These are phyloP conservation scores for Hexactinellida sp. DNA, from an alignment of 37 sponge, comb jelly and placozoan species.

Conservation along the genomic window DNA sequence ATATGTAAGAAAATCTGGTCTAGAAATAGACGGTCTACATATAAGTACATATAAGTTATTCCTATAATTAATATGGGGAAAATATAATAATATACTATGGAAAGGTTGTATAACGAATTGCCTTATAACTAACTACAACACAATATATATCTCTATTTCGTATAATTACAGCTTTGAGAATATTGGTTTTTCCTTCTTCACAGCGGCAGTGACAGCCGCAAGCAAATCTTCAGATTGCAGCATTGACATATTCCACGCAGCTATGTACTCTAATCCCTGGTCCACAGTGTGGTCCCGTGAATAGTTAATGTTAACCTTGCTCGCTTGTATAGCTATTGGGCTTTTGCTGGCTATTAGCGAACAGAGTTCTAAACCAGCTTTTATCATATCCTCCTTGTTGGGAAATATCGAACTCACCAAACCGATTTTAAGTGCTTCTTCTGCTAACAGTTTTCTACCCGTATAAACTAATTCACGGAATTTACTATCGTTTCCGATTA, in stretches of 20 bases:
- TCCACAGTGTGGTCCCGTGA: slow-evolving; percentile 80
- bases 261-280: slow-evolving; percentile 54
- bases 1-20: too few relatives aligned
- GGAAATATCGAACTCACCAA: slow-evolving; percentile 44
- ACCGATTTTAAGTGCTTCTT: slow-evolving; percentile 50
- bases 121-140: too few relatives aligned
- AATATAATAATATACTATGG: too few relatives aligned
- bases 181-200: slow-evolving; percentile 49
- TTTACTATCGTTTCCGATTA: slow-evolving; percentile 67
- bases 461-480: slow-evolving; percentile 64
- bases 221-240: slow-evolving; percentile 66
- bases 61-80: too few relatives aligned
- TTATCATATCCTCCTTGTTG: slow-evolving; percentile 32
- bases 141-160: too few relatives aligned
- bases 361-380: slow-evolving; percentile 52
- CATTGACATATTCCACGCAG: slow-evolving; percentile 69
- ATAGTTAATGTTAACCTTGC: slow-evolving; percentile 71
- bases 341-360: slow-evolving; percentile 70
- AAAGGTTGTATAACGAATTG: too few relatives aligned
- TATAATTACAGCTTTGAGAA: slow-evolving; percentile 63
- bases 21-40: too few relatives aligned
- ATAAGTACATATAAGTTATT: too few relatives aligned
- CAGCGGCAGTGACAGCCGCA: slow-evolving; percentile 37
- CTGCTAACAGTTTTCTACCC: slow-evolving; percentile 43
- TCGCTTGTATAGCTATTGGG: slow-evolving; percentile 80